phyloP scores from a whole-genome alignment of 1,140 invertebrate species.

The Bombus impatiens region DNA sequence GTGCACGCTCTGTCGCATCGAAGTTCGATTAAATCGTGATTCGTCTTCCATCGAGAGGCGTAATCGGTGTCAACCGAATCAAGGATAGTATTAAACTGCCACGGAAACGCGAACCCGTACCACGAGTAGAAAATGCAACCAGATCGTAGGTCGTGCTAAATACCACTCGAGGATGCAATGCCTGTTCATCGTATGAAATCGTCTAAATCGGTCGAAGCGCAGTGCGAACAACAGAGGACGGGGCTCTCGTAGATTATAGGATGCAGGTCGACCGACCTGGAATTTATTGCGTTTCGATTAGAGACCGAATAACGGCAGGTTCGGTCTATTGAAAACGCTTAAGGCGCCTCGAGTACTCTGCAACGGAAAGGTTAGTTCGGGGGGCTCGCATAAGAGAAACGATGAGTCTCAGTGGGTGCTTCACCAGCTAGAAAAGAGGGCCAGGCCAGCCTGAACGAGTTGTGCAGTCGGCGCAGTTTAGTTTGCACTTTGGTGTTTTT shows the following conservation, averaged over 20 bases:
- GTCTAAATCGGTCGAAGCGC: not conserved
- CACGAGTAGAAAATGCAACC: not conserved
- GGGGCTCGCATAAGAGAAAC: not conserved
- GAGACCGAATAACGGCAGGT: conserved; percentile 1
- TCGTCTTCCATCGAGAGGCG: conserved; percentile 7
- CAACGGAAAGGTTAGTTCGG: not conserved
- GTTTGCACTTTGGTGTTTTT: not conserved
- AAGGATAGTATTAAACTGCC: not conserved
- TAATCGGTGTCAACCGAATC: conserved; percentile 39
- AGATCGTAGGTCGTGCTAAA: not conserved
- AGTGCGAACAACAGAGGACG: not conserved
- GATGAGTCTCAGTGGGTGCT: not conserved
- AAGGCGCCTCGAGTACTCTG: not conserved
- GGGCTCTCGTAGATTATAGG: not conserved
- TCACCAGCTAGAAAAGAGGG: not conserved
- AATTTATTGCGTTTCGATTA: conserved; percentile 32
- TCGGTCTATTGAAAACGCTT: not conserved
- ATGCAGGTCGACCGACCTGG: not conserved
- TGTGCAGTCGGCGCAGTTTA: not conserved
- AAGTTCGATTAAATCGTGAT: conserved; percentile 37
- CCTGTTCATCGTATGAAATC: not conserved
- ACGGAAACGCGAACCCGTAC: not conserved
- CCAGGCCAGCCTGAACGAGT: not conserved
- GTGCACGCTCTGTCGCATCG: not conserved
- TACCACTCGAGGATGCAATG: not conserved